Evolutionary conservation across 2,113 vertebrate genomes (phyloP).

Genomic region (Nothoprocta perdicaria): DNA sequence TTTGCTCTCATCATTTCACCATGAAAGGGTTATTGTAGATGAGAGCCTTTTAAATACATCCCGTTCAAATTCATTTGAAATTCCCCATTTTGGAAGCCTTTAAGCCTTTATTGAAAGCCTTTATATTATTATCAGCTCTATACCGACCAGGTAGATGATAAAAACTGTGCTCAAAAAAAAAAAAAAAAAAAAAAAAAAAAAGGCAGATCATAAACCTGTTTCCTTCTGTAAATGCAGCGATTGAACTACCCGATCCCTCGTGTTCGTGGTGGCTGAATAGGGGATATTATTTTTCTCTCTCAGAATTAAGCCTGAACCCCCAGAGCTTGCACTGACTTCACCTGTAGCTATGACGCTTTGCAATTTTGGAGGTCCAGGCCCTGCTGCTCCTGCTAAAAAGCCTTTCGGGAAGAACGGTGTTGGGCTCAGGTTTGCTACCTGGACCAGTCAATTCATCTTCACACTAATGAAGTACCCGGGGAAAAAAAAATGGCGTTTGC

Average conservation of each 20-base stretch:
- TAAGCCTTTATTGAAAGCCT: constrained; percentile 37
- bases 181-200: constrained; percentile 42
- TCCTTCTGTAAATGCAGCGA: not conserved
- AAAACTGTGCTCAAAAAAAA: not conserved
- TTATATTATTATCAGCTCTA: constrained; percentile 21
- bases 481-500: not conserved
- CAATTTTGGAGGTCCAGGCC: not conserved
- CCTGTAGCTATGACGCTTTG: not conserved
- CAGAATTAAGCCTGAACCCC: not conserved
- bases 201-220: constrained; percentile 36
- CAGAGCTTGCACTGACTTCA: not conserved
- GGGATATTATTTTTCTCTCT: not conserved
- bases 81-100: not conserved
- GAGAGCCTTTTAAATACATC: constrained; percentile 33
- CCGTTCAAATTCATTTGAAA: not conserved
- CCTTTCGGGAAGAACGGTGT: not conserved
- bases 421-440: not conserved
- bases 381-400: not conserved
- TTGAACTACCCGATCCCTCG: not conserved
- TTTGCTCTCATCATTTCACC: not conserved
- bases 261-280: not conserved
- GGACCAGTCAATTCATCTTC: not conserved
- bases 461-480: not conserved
- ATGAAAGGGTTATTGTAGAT: constrained; percentile 27
- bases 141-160: not conserved